These are phyloP conservation scores for Idaea straminata DNA, from an alignment of 2,888 invertebrate genomes.

Conservation along the genomic window DNA sequence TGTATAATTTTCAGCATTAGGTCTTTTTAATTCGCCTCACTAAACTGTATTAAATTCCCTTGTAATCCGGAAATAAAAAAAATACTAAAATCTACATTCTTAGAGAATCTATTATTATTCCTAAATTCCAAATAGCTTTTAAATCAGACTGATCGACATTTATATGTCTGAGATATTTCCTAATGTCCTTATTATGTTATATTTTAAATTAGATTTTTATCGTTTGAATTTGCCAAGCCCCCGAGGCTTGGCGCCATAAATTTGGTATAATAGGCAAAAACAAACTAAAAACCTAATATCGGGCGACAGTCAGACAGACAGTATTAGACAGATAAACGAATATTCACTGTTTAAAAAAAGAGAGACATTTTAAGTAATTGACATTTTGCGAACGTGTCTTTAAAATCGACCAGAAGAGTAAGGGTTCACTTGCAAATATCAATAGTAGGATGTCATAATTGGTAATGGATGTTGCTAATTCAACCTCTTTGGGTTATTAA, in stretches of 20 bases:
- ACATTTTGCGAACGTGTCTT: too few relatives aligned
- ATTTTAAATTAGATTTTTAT: not conserved
- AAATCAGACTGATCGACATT: not conserved
- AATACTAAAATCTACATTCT: not conserved
- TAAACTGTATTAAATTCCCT: too few relatives aligned
- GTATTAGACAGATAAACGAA: too few relatives aligned
- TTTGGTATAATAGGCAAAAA: not conserved
- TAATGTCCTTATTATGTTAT: not conserved
- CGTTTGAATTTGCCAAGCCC: not conserved
- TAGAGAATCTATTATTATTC: not conserved
- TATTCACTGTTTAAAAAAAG: too few relatives aligned
- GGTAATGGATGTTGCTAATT: too few relatives aligned
- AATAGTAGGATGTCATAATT: too few relatives aligned
- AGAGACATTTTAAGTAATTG: too few relatives aligned
- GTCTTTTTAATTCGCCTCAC: too few relatives aligned
- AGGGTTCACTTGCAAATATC: too few relatives aligned
- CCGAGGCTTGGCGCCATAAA: constrained; percentile 1
- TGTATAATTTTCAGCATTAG: not conserved
- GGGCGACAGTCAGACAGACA: not conserved
- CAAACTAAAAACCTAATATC: not conserved
- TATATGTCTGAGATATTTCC: not conserved
- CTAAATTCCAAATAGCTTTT: not conserved
- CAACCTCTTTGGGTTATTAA: too few relatives aligned
- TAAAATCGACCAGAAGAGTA: too few relatives aligned
- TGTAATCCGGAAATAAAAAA: not conserved